Conservation (phyloP, 1,140 invertebrate species). For the Hesperophylax magnus region DNA sequence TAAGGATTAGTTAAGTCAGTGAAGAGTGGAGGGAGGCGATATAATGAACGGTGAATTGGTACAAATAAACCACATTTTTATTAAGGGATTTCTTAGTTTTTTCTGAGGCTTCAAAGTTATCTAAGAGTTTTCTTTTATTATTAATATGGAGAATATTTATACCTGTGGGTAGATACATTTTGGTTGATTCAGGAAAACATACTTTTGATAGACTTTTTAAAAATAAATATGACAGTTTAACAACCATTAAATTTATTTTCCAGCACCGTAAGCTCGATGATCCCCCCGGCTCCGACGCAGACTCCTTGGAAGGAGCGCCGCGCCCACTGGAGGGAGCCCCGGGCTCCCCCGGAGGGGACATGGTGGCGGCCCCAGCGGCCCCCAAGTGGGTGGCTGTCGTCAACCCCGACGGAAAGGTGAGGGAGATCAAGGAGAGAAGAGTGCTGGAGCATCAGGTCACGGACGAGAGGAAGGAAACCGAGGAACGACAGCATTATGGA, state of each 20-base stretch:
- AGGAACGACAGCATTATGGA: slow-evolving; percentile 85
- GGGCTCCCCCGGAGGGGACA: slow-evolving; percentile 66
- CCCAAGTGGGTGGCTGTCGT: slow-evolving; percentile 75
- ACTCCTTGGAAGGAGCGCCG: slow-evolving; percentile 61
- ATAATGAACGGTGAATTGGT: too few relatives aligned
- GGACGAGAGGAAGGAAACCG: slow-evolving; percentile 84
- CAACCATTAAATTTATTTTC: slow-evolving; percentile 19
- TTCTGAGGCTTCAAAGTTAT: too few relatives aligned
- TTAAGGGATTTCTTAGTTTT: too few relatives aligned
- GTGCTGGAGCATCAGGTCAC: slow-evolving; percentile 87
- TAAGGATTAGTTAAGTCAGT: too few relatives aligned
- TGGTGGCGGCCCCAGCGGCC: slow-evolving; percentile 65
- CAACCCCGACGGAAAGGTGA: slow-evolving; percentile 79
- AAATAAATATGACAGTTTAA: too few relatives aligned
- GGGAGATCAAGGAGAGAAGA: slow-evolving; percentile 84
- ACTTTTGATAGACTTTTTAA: too few relatives aligned
- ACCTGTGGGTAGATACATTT: too few relatives aligned
- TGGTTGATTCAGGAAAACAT: too few relatives aligned
- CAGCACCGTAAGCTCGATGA: slow-evolving; percentile 62
- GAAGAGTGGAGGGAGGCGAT: too few relatives aligned
- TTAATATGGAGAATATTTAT: too few relatives aligned
- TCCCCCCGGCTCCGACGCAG: slow-evolving; percentile 59
- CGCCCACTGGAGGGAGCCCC: slow-evolving; percentile 59
- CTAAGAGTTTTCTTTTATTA: too few relatives aligned
- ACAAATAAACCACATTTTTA: too few relatives aligned